Base-by-base conservation (phyloP, 2,888 invertebrate species). In the Tipula unca region DNA sequence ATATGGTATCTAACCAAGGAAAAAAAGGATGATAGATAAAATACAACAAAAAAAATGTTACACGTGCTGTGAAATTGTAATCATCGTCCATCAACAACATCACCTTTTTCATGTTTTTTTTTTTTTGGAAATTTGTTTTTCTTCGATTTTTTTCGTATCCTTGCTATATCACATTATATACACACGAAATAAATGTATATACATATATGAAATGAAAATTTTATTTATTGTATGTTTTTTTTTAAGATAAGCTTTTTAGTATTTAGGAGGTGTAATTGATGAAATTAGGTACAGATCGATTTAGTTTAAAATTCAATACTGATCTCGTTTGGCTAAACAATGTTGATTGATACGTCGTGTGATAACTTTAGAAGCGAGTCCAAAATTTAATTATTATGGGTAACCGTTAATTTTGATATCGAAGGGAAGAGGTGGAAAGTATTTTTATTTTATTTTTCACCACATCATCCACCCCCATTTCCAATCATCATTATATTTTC, bases 61-160 rank as follows among this genome's bases (percentile, higher is more conserved):
- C 69, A 69, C 69, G 69, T 69, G 69, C 69, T 69, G 69, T 69
- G 69, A 69, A 69, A 69, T 20, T 69, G 69, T 69, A 69, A 69
- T 69, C 69, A 69, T 69, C 69, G 69, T 69, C 69, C 69, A 69
- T 69, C 69, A 69, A 69, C 69, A 25, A 69, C 69, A 69, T 69
- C 69, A 69, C 69, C 69, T 69, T 69, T 69, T 69, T 69, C 69
- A 69, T 25, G 69, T 25, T 69, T 69, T 69, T 69, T 69, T 69
- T 8, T 69, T 20, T 69, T 69, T 8, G 69, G 13, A 69, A 69
- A 69, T 69, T 69, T 69, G 69, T 69, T 69, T 20, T 69, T 69
- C 69, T 69, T 69, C 25, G 20, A 69, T 69, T 69, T 69, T 69
- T 69, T 10, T 69, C 48, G 48, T 69, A 69, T 69, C 48, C 48